Evolutionary conservation across 2,113 vertebrate genomes (phyloP).

Genomic region (Brachypodius melanocephalos): DNA sequence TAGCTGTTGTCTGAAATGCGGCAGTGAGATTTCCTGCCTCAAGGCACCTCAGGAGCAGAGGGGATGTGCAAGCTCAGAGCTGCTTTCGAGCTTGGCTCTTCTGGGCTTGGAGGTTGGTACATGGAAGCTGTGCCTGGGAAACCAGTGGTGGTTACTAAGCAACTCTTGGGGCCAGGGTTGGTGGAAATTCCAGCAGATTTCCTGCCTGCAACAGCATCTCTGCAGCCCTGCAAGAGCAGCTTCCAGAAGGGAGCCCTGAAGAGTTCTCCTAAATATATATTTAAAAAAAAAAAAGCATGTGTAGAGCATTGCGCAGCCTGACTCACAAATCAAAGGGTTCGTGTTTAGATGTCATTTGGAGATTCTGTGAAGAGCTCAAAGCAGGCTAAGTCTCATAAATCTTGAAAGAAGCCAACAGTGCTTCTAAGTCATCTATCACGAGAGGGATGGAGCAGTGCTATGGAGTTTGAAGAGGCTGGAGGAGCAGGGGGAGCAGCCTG

Average conservation of each 20-base stretch:
- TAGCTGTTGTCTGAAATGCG: neutral
- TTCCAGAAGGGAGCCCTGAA: neutral
- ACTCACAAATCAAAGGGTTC: neutral
- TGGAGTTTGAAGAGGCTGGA: neutral
- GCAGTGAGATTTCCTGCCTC: neutral
- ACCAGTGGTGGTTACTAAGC: neutral
- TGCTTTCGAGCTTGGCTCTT: neutral
- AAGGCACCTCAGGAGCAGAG: neutral
- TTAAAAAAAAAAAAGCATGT: neutral
- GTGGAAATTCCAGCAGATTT: neutral
- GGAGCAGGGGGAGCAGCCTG: neutral
- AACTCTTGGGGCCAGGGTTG: neutral
- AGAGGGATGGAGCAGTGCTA: neutral
- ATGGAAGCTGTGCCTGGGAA: neutral
- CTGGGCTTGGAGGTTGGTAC: neutral
- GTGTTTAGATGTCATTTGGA: neutral
- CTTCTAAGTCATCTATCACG: neutral
- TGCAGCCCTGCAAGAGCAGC: neutral
- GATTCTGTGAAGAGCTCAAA: constrained; percentile 27
- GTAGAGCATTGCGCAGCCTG: neutral
- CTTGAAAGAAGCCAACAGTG: neutral
- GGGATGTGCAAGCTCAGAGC: neutral
- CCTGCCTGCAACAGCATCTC: neutral
- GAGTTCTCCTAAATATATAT: neutral
- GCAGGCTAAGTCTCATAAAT: constrained; percentile 8